phyloP scores from a whole-genome alignment of 2,888 invertebrate species.

The Drosophila koepferae region DNA sequence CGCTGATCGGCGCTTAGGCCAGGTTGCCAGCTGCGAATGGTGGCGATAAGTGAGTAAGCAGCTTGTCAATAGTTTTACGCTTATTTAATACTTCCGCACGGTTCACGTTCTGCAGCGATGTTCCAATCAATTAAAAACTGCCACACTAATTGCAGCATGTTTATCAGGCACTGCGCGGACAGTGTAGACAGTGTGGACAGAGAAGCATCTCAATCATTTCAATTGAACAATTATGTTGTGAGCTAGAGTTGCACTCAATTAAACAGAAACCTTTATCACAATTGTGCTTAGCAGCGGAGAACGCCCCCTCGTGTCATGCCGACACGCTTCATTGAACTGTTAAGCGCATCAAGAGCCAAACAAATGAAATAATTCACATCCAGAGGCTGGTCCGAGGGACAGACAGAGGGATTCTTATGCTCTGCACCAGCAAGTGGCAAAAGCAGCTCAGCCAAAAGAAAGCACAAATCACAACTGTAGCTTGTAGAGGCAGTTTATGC shows the following conservation, averaged over 20 bases:
- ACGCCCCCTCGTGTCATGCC: slow-evolving; percentile 2
- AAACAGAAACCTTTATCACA: slow-evolving; percentile 46
- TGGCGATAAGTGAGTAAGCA: slow-evolving; percentile 35
- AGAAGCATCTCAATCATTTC: slow-evolving; percentile 56
- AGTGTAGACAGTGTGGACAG: not conserved
- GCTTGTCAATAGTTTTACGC: slow-evolving; percentile 20
- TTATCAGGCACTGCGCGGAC: slow-evolving; percentile 35
- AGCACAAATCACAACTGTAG: slow-evolving; percentile 37
- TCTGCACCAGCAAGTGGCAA: slow-evolving; percentile 26
- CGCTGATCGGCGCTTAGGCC: slow-evolving; percentile 54
- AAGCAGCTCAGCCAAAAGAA: slow-evolving; percentile 36
- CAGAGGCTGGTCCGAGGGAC: slow-evolving; percentile 12
- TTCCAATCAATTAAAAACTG: slow-evolving; percentile 71
- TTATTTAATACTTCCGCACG: slow-evolving; percentile 54
- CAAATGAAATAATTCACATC: slow-evolving; percentile 64
- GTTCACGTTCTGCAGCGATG: slow-evolving; percentile 21
- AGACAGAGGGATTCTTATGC: slow-evolving; percentile 4
- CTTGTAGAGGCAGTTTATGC: slow-evolving; percentile 61
- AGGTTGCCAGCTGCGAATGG: slow-evolving; percentile 17
- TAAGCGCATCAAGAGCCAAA: slow-evolving; percentile 49
- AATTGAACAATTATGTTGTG: slow-evolving; percentile 71
- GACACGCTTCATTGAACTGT: slow-evolving; percentile 50
- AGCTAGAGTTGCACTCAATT: slow-evolving; percentile 70
- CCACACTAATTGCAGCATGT: slow-evolving; percentile 65
- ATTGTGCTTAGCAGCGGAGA: slow-evolving; percentile 29